Conservation (phyloP, 1,140 invertebrate species). For the Thalassaphorura encarpata region DNA sequence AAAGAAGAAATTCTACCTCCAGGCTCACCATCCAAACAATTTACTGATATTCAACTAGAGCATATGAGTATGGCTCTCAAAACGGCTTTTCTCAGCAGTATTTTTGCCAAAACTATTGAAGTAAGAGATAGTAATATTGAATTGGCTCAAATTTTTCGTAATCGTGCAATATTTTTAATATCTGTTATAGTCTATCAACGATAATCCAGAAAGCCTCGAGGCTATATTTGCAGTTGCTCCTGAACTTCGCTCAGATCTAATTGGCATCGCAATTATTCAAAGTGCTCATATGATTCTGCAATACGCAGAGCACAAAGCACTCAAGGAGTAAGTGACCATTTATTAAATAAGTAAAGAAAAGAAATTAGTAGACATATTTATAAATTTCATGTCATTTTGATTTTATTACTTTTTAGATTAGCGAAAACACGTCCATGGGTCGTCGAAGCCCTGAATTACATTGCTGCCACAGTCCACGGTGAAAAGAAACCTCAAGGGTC, state of each 20-base stretch:
- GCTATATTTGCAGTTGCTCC: conserved; percentile 15
- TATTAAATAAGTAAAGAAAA: background rate
- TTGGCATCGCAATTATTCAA: conserved; percentile 20
- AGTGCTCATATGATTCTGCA: conserved; percentile 11
- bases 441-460: conserved; percentile 26
- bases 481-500: conserved; percentile 1
- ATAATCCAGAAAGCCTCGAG: conserved; percentile 6
- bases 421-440: conserved; percentile 22
- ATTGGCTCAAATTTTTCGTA: background rate
- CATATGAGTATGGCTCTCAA: conserved; percentile 8
- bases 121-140: background rate
- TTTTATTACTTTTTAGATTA: conserved; percentile 15
- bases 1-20: background rate
- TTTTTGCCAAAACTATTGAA: conserved; percentile 12
- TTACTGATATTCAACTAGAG: conserved; percentile 1
- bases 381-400: background rate
- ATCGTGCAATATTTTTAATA: background rate
- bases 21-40: background rate
- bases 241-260: conserved; percentile 7
- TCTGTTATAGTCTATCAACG: conserved; percentile 1
- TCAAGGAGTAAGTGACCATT: background rate
- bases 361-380: background rate
- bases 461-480: conserved; percentile 19
- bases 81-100: conserved; percentile 9
- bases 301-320: conserved; percentile 2